Evolutionary conservation across 2,797 vertebrate genomes (phyloP), one percentile per base, ranked within the genome.

Genomic region (Podarcis lilfordi): DNA sequence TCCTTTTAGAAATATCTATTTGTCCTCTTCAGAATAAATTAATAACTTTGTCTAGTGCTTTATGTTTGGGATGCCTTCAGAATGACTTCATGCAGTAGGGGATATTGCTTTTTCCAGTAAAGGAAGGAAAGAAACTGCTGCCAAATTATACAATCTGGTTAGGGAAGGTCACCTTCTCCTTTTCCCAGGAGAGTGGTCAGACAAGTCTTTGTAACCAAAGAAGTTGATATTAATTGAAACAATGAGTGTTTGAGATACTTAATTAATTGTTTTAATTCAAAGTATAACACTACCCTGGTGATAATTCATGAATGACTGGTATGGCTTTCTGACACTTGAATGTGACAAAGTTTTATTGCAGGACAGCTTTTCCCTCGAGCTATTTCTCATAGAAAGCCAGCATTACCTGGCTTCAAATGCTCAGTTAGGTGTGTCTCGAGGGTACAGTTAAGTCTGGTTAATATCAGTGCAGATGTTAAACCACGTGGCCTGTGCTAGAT

Each of bases 81-180:
- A 91, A 85, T 93, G 92, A 95, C 91, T 92, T 95, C 88, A 95
- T 95, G 89, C 89, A 59, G 92, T 94, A 86, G 87, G 72, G 13
- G 91, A 88, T 85, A 85, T 92, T 93, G 89, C 64, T 89, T 94
- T 94, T 94, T 95, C 92, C 86, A 93, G 80, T 92, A 92, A 93
- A 90, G 92, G 91, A 89, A 92, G 78, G 55, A 93, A 93, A 85
- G 86, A 68, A 87, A 69, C 76, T 90, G 40, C 50, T 91, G 94
- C 93, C 89, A 93, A 94, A 93, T 92, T 92, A 92, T n/a, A 79
- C 86, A 85, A 1, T 93, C 89, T 94, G 69, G 35, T 91, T 95
- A 92, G 86, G 86, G 91, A 94, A 91, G 85, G 89, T 37, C 71
- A 94, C 91, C 74, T 92, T 93, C 64, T 91, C 61, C 61, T 92